Evolutionary conservation across 92 coral and sea anemone species (phyloP), one percentile per base, ranked within the genome.

Genomic region (Metridium senile): DNA sequence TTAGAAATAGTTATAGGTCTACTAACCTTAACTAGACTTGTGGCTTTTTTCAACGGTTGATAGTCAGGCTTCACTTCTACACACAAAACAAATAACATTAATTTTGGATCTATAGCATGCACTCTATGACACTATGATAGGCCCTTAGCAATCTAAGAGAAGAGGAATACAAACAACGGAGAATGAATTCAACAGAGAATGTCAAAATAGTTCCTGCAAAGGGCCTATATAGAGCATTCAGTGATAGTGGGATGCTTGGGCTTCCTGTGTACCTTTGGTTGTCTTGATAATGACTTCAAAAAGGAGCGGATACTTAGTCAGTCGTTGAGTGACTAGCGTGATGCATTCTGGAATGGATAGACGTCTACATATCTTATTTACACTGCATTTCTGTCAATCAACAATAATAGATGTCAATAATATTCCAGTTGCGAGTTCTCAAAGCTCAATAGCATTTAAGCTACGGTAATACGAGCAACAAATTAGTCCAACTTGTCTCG

Each of bases 231-330:
- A n/a, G n/a, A n/a, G n/a, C n/a, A n/a, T n/a, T n/a, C n/a, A n/a
- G n/a, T n/a, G n/a, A n/a, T n/a, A n/a, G n/a, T n/a, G n/a, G n/a
- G n/a, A n/a, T n/a, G n/a, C n/a, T n/a, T 39, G 49, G 49, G 13
- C 49, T 39, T 39, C 49, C 49, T 39, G 49, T 70, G 64, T 77
- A 95, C 99, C 90, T 89, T 89, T 95, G 1, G 99, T 95, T 2
- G 93, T 91, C 88, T 95, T 95, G 63, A 89, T 84, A 46, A 95
- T 95, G 35, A 96, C 97, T 64, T 95, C 99, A 26, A 95, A 93
- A 20, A 95, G 87, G 18, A 87, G 84, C 11, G 99, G 99, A 72
- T 95, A 95, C 81, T 95, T 95, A 57, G 99, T 92, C 46, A 92
- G 88, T 66, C 99, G 81, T 54, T 95, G 99, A 33, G 96, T 92